Evolutionary conservation across 2,113 vertebrate genomes (phyloP).

Genomic region (Ranitomeya imitator): DNA sequence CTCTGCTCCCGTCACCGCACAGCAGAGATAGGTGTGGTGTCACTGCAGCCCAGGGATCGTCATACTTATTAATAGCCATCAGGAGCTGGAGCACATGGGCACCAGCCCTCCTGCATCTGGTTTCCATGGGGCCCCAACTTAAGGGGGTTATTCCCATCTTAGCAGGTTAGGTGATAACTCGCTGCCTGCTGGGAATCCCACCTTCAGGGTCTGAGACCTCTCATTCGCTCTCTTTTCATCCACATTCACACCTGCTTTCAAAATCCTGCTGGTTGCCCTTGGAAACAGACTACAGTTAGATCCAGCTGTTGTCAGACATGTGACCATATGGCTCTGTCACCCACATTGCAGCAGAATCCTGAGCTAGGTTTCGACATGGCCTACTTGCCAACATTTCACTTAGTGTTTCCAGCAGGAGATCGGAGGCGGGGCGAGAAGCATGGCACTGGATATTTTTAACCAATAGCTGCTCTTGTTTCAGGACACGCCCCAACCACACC

Average conservation of each 20-base stretch:
- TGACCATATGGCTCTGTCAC: background rate
- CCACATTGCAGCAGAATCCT: background rate
- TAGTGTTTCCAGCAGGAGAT: too few relatives aligned
- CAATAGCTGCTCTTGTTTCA: too few relatives aligned
- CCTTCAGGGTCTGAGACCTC: too few relatives aligned
- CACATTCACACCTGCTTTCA: background rate
- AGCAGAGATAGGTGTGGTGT: conserved; percentile 5
- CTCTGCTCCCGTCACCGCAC: background rate
- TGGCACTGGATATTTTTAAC: too few relatives aligned
- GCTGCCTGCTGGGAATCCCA: too few relatives aligned
- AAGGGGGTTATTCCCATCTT: too few relatives aligned
- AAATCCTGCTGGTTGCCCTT: background rate
- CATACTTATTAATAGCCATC: conserved; percentile 27
- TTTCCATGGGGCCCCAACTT: too few relatives aligned
- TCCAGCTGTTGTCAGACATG: background rate
- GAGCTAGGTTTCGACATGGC: background rate
- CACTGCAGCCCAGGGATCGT: background rate
- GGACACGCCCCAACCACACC: too few relatives aligned
- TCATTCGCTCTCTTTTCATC: too few relatives aligned
- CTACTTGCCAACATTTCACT: too few relatives aligned
- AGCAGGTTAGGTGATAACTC: too few relatives aligned
- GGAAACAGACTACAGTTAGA: background rate
- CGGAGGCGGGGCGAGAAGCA: too few relatives aligned
- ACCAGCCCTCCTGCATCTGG: background rate
- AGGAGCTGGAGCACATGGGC: background rate